Conservation (phyloP, 2,888 invertebrate genomes). For the Disparrhopalites patrizii region DNA sequence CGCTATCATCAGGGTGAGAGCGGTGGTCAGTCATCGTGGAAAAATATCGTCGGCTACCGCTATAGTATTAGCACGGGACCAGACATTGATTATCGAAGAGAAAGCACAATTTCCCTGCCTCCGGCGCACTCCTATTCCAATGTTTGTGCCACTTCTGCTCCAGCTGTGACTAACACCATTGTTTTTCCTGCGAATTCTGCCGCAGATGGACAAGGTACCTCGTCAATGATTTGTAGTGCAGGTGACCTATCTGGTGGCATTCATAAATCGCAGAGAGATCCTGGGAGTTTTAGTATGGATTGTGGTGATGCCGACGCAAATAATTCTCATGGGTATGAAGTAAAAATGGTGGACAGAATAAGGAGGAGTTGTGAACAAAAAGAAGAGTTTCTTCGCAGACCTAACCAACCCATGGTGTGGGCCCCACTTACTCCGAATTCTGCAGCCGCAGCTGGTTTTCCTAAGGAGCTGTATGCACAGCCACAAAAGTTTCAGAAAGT, state of each 20-base stretch:
- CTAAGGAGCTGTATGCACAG: slow-evolving; percentile 60
- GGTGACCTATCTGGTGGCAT: too few relatives aligned
- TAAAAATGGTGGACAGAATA: slow-evolving; percentile 53
- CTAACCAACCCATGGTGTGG: slow-evolving; percentile 61
- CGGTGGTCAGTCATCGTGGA: slow-evolving; percentile 29
- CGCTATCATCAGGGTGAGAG: too few relatives aligned
- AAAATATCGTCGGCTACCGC: slow-evolving; percentile 45
- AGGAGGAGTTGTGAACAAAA: slow-evolving; percentile 83
- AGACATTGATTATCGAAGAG: slow-evolving; percentile 65
- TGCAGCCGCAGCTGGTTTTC: slow-evolving; percentile 37
- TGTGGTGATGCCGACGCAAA: not conserved
- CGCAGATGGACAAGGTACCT: too few relatives aligned
- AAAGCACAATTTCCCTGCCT: slow-evolving; percentile 63
- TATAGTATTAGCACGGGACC: slow-evolving; percentile 52
- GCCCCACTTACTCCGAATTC: slow-evolving; percentile 52
- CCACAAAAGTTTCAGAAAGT: slow-evolving; percentile 70
- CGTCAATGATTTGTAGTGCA: too few relatives aligned
- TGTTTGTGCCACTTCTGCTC: not conserved
- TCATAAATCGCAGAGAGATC: not conserved
- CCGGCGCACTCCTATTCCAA: slow-evolving; percentile 30
- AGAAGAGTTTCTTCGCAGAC: slow-evolving; percentile 76
- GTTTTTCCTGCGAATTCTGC: too few relatives aligned
- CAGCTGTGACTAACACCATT: not conserved
- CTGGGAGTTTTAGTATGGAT: slow-evolving; percentile 11
- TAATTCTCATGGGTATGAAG: slow-evolving; percentile 41